Conservation (phyloP, 2,888 invertebrate species). For the Cheilosia variabilis region DNA sequence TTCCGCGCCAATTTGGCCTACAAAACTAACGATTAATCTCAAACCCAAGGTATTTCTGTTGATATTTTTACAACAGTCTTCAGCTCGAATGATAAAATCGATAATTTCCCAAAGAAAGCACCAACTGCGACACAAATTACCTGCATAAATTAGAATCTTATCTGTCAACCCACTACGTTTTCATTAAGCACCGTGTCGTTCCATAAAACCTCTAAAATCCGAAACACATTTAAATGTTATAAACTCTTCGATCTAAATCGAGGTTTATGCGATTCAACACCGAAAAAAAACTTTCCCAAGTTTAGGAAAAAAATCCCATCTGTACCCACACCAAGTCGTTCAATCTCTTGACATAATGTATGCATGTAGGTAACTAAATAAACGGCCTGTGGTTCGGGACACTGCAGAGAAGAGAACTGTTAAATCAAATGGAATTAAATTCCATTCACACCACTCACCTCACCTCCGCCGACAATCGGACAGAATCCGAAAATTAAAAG, state of each 20-base stretch:
- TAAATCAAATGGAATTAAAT: constrained; percentile 46
- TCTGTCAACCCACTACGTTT: too few relatives aligned
- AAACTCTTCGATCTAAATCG: neutral
- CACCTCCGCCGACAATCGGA: constrained; percentile 18
- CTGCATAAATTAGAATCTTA: too few relatives aligned
- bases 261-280: neutral
- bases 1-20: too few relatives aligned
- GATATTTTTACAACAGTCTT: too few relatives aligned
- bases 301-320: neutral
- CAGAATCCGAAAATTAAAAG: constrained; percentile 22
- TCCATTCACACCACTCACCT: constrained; percentile 24
- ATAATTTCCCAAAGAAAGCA: too few relatives aligned
- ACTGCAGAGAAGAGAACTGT: neutral
- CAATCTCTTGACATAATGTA: neutral
- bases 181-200: too few relatives aligned
- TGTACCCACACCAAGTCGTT: neutral
- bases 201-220: too few relatives aligned
- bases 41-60: too few relatives aligned
- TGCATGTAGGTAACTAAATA: neutral
- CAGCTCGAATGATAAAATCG: too few relatives aligned
- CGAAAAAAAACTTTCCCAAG: neutral
- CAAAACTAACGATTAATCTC: too few relatives aligned
- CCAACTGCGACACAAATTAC: too few relatives aligned
- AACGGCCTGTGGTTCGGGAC: neutral
- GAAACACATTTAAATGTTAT: neutral